A percentile compares a stretch with the other conserved stretches of the same genome.
These are phyloP conservation scores for Leptopilina clavipes DNA, from an alignment of 1,140 invertebrate genomes.

Conservation along the genomic window DNA sequence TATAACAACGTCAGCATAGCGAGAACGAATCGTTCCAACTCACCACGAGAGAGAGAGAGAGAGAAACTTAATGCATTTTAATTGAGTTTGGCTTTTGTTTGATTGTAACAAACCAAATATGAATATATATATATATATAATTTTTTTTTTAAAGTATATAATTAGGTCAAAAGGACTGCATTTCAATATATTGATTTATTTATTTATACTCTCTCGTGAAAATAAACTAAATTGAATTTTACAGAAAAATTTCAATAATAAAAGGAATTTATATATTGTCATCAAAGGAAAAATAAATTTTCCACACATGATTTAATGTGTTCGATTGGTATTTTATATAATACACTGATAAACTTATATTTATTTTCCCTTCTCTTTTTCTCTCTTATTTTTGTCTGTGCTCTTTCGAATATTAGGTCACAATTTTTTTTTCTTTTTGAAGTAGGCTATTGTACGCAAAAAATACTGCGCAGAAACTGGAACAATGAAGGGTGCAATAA, in stretches of 20 bases:
- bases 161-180: constrained; percentile 10
- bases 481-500: constrained; percentile 30
- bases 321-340: too few relatives aligned
- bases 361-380: not conserved
- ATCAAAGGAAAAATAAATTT: not conserved
- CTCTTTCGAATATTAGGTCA: not conserved
- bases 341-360: too few relatives aligned
- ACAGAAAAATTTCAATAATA: not conserved
- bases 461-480: not conserved
- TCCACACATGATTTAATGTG: not conserved
- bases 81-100: constrained; percentile 14
- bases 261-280: not conserved
- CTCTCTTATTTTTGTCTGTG: not conserved
- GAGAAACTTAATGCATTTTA: constrained; percentile 8
- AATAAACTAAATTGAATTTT: not conserved
- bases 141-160: not conserved
- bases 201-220: not conserved
- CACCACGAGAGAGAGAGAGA: not conserved
- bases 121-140: not conserved
- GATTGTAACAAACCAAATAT: constrained; percentile 5
- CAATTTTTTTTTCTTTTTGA: not conserved
- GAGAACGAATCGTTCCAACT: not conserved
- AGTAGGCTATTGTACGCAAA: constrained; percentile 14
- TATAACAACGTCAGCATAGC: constrained; percentile 9
- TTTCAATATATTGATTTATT: not conserved